These are phyloP conservation scores for Bicyclus anynana DNA, from an alignment of 1,140 invertebrate species.

Conservation along the genomic window DNA sequence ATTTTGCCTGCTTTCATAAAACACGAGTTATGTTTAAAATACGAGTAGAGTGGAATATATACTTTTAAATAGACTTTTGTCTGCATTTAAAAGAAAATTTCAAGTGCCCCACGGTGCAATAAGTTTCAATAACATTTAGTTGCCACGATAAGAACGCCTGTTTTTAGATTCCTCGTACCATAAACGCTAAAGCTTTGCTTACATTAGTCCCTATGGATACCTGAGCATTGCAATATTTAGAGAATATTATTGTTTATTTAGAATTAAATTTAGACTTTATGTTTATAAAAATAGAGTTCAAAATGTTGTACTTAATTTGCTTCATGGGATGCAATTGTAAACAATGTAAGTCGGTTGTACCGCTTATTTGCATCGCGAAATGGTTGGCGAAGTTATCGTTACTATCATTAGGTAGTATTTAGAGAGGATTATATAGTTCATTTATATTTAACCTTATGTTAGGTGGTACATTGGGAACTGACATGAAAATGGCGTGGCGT, in stretches of 20 bases:
- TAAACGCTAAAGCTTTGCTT: constrained; percentile 2
- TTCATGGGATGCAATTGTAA: constrained; percentile 1
- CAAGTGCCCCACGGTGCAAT: not conserved
- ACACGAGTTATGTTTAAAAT: no score
- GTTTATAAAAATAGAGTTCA: not conserved
- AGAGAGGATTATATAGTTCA: not conserved
- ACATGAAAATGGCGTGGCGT: no score
- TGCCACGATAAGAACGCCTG: constrained; percentile 7
- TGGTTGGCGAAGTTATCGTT: not conserved
- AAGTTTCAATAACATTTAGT: constrained; percentile 13
- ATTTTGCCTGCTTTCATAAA: no score
- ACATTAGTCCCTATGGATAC: not conserved
- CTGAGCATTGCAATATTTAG: not conserved
- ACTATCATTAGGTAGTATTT: not conserved
- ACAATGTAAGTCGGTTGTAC: constrained; percentile 1
- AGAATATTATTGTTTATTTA: not conserved
- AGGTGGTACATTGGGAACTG: not conserved
- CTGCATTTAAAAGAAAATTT: not conserved
- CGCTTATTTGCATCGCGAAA: not conserved
- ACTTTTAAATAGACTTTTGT: no score
- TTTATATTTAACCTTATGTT: not conserved
- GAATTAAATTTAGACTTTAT: not conserved
- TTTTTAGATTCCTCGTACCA: not conserved
- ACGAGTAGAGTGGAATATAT: no score
- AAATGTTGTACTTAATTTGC: not conserved